Base-by-base conservation (phyloP, 2,888 invertebrate genomes). In the Mamestra brassicae region DNA sequence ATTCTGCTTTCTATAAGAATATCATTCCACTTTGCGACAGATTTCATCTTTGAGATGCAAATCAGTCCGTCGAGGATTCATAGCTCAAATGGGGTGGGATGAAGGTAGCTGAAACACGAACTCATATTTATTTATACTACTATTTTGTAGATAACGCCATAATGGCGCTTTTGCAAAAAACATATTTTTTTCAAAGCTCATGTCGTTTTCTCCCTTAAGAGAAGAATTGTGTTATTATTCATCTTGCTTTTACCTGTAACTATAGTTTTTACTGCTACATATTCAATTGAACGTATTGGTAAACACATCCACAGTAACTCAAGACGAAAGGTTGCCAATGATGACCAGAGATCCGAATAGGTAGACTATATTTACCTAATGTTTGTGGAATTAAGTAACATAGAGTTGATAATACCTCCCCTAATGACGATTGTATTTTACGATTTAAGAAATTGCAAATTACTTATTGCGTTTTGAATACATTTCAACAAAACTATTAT, bases 11-110 rank as follows among this genome's bases (percentile, higher is more conserved):
- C 83, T 81, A 80, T 88, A 86, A 81, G 80, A 84, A 89, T 88
- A 86, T 88, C 88, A 84, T 84, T 88, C 82, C 80, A 88, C 76
- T 73, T 71, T 76, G 76, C 77, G 87, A 91, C 92, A 91, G 90
- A 92, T 92, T 92, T 89, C 79, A 88, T 89, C 92, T 94, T 94
- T 94, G 94, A 93, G 79, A 93, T 94, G 93, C 88, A 94, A 94
- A 94, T 94, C 87, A 83, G 74, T 76, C 88, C 89, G 88, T 90
- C 88, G 89, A 87, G 90, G 89, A 92, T 92, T 91, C 89, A 91
- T 90, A 89, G 89, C 92, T 91, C 87, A 92, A 92, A 92, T 90
- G 89, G 92, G 86, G 83, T 89, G 88, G 83, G 84, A 81, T 85
- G 86, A 89, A 85, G 80, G 83, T 81, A 84, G 84, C 74, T 71